These are phyloP conservation scores for Napeogenes inachia DNA, from an alignment of 2,888 invertebrate species.

Conservation along the genomic window DNA sequence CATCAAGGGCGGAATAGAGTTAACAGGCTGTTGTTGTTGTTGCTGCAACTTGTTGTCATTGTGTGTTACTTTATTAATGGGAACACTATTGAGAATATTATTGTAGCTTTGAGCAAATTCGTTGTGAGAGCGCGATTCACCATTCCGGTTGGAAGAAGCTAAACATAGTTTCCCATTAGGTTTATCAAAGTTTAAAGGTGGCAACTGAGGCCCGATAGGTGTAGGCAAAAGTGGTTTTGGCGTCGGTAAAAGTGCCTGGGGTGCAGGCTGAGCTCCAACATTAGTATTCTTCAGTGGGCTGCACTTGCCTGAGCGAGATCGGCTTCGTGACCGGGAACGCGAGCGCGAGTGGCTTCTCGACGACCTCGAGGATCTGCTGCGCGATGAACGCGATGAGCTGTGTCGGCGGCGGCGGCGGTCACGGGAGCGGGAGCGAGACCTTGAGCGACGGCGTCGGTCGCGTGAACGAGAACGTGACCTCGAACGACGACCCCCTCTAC, in stretches of 20 bases:
- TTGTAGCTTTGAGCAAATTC: constrained; percentile 21
- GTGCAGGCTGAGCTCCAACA: constrained; percentile 50
- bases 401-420: constrained; percentile 66
- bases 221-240: constrained; percentile 47
- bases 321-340: constrained; percentile 67
- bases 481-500: constrained; percentile 47
- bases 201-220: constrained; percentile 59
- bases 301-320: constrained; percentile 77
- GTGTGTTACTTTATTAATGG: constrained; percentile 27
- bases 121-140: constrained; percentile 29
- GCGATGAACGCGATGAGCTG: constrained; percentile 67
- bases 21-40: constrained; percentile 34
- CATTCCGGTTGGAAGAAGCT: constrained; percentile 38
- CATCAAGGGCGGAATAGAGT: constrained; percentile 64
- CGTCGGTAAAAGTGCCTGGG: constrained; percentile 45
- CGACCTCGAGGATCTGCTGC: constrained; percentile 65
- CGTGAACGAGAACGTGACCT: constrained; percentile 46
- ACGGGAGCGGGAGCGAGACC: constrained; percentile 59
- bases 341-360: constrained; percentile 57
- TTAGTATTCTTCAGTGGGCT: constrained; percentile 62
- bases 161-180: constrained; percentile 42
- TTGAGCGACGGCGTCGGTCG: constrained; percentile 51
- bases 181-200: constrained; percentile 39
- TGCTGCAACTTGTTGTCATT: constrained; percentile 30
- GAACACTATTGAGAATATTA: constrained; percentile 9